Evolutionary conservation across 2,888 invertebrate genomes (phyloP), one percentile per base, ranked within the genome.

Genomic region (Eupeodes latifasciatus): DNA sequence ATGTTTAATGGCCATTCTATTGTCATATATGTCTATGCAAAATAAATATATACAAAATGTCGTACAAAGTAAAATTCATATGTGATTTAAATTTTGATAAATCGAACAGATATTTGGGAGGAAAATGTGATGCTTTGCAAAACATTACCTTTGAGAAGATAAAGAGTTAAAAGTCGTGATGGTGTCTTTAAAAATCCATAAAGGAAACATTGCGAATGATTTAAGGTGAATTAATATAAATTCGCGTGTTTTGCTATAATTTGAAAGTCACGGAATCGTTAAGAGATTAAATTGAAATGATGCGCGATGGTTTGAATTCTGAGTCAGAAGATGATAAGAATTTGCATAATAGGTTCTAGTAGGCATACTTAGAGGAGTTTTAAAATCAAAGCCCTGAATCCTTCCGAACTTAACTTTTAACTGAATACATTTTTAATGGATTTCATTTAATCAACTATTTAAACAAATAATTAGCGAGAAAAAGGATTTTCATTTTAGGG

Each of bases 1-100:
- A 80, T 72, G 66, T 49, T 87, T 87, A 84, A 87, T 87, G 57
- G 87, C 53, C 64, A 53, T 61, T 72, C 75, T 64, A 76, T 87
- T 87, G 83, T 85, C 36, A 14, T 53, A 11, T 14, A 57, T 19
- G 27, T 27, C 4, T 57, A 9, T 57, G 3, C 11, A 5, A 16
- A 44, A 36, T 27, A 27, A 27, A 27, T 27, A 27, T 1, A 16
- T 64, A 64, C 1, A 64, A 47, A 19, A 64, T 14, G 64, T 4
- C 9, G 16, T 16, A 36, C 40, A 71, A 36, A 49, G 19, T 19
- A 59, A 44, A 59, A 69, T 67, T 51, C 74, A 1, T 7, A 14
- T 6, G 47, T 19, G 27, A 59, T 44, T 53, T 62, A 49, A 36
- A 71, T 61, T 79, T 53, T 74, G 82, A 86, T 87, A 80, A 62